Base-by-base conservation (phyloP, 2,888 invertebrate genomes). In the Candidula unifasciata region DNA sequence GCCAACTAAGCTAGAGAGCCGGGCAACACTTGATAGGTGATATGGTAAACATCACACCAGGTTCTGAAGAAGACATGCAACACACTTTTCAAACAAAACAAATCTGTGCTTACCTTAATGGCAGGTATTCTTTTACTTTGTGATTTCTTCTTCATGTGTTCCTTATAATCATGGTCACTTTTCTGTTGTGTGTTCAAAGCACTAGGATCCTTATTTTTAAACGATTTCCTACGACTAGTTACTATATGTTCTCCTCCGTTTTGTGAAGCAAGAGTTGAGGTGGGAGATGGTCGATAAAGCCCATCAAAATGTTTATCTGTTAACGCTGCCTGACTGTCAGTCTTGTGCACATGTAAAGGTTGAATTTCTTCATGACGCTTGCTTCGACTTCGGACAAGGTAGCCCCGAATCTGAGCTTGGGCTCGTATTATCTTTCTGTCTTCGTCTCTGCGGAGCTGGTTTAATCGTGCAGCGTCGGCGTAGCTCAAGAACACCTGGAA, bases 391-490 rank as follows among this genome's bases (percentile, higher is more conserved):
- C 89, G 84, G n/a, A 86, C 87, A 1, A 87, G 87, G 78, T 84
- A 87, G 1, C 88, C 88, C n/a, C 89, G 80, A 24, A 89, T 84
- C 16, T 84, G 81, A 35, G 86, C 87, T 81, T 89, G 89, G 24
- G 88, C 80, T 21, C 84, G 57, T 54, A 80, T 84, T 33, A 86
- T 87, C 60, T 88, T 86, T 54, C 66, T 78, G 37, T 89, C 87
- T n/a, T 86, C 33, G 44, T 86, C 86, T 60, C 77, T 57, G 5
- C 88, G 84, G 16, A 79, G 83, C 1, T 79, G 68, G 77, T 88
- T 88, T 33, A 89, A 81, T 60, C 76, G 78, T 74, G 88, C 88
- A 30, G 86, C 81, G 64, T 88, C 88, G 1, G 79, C 35, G 79
- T 87, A 86, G 37, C 86, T 87, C n/a, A 83, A 52, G 16, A 83